phyloP scores from a whole-genome alignment of 2,888 invertebrate species.

The Abrostola triplasia region DNA sequence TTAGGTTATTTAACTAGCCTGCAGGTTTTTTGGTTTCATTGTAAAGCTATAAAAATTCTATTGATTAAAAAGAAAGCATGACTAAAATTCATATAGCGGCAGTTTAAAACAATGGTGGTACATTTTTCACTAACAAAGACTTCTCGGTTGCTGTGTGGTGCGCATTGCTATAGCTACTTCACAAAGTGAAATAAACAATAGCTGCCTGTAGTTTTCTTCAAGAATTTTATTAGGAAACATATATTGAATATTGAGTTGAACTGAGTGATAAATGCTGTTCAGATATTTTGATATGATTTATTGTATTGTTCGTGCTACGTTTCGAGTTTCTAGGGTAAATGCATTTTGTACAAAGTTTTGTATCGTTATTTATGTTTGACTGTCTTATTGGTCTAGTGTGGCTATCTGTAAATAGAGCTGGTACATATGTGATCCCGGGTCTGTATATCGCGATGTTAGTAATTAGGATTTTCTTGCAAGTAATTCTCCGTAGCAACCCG shows the following conservation, averaged over 20 bases:
- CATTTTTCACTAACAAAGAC: conserved; percentile 31
- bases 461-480: too few relatives aligned
- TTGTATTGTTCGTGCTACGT: background rate
- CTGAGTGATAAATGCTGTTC: conserved; percentile 36
- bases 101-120: conserved; percentile 22
- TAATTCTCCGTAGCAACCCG: too few relatives aligned
- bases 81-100: background rate
- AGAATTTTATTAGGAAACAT: conserved; percentile 32
- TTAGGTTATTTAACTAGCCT: background rate
- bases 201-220: conserved; percentile 14
- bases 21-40: background rate
- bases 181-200: conserved; percentile 40
- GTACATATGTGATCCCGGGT: too few relatives aligned
- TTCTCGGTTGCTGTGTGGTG: conserved; percentile 8
- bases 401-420: too few relatives aligned
- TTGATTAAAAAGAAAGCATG: conserved; percentile 6
- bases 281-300: conserved; percentile 25
- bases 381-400: too few relatives aligned
- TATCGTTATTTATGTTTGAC: too few relatives aligned
- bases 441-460: too few relatives aligned
- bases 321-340: background rate
- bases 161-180: conserved; percentile 19
- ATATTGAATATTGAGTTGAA: conserved; percentile 29
- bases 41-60: conserved; percentile 7
- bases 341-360: background rate